Base-by-base conservation (phyloP, 2,797 vertebrate genomes). In the Onychomys torridus region DNA sequence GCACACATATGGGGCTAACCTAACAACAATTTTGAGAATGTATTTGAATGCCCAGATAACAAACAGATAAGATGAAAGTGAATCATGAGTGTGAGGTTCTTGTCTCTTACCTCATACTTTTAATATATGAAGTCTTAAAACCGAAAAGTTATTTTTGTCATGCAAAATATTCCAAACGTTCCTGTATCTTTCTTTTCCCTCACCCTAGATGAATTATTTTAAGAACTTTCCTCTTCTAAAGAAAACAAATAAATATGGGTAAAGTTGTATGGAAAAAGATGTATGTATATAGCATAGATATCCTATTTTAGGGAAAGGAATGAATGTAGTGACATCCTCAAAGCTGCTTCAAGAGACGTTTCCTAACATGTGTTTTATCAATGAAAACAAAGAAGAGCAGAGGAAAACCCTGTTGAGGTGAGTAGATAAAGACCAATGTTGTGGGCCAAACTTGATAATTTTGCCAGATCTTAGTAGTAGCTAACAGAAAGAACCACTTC, bases 181-280 rank as follows among this genome's bases (percentile, higher is more conserved):
- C n/a, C 19, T 97, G 46, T 17, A 19, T 32, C 43, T 91, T 90
- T 55, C 46, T 32, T 89, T 93, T 40, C 57, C 73, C 32, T 91
- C 75, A 94, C 78, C 67, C 69, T 86, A 27, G 27, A 75, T 29
- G 83, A 98, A 97, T 94, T 98, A 93, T 96, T 97, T 98, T 95
- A 95, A 94, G 65, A 95, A 93, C 46, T 98, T 43, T 93, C 29
- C 81, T 83, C 69, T 29, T 9, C 77, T 46, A 77, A 94, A 96
- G 37, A 93, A 93, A 96, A 95, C 4, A 88, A 29, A 7, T 95
- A 76, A 95, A 93, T 84, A 88, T 75, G 90, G 76, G 65, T 77
- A 55, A 94, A 93, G 76, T 32, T 94, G 8, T 7, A 34, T 65
- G 37, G 69, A 85, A 93, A 93, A 37, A 49, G 75, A 34, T 96